These are phyloP conservation scores for Lasioglossum malachurum DNA, from an alignment of 2,888 invertebrate species.

Conservation along the genomic window DNA sequence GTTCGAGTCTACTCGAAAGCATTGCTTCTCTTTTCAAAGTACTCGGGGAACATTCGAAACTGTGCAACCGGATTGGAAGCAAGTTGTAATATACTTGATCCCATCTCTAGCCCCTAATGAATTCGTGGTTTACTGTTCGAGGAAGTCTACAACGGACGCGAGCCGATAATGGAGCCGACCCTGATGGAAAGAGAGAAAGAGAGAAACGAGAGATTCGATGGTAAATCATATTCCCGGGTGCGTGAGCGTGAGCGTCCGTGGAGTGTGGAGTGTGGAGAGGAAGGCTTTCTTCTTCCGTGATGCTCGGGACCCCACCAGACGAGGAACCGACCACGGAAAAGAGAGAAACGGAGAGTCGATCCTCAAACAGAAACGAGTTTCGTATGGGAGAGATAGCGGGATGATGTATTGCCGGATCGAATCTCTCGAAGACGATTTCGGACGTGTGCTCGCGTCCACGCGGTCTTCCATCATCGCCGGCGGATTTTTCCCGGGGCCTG, in stretches of 20 bases:
- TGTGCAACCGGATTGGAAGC: too few relatives aligned
- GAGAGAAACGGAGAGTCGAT: constrained; percentile 28
- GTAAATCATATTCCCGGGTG: constrained; percentile 67
- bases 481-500: constrained; percentile 3
- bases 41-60: too few relatives aligned
- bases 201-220: constrained; percentile 52
- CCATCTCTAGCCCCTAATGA: constrained; percentile 30
- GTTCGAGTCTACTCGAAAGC: too few relatives aligned
- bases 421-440: constrained; percentile 47
- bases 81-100: too few relatives aligned
- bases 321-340: constrained; percentile 12
- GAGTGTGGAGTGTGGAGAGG: background rate
- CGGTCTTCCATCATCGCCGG: constrained; percentile 32
- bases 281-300: constrained; percentile 51
- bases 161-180: constrained; percentile 38
- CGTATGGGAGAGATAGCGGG: constrained; percentile 49
- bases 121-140: constrained; percentile 53
- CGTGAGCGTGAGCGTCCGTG: constrained; percentile 34
- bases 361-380: constrained; percentile 55
- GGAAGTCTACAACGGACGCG: constrained; percentile 29
- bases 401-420: constrained; percentile 56
- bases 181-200: constrained; percentile 12
- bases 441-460: constrained; percentile 2
- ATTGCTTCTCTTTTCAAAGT: too few relatives aligned
- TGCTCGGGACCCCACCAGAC: constrained; percentile 32